Evolutionary conservation across 2,113 vertebrate species (phyloP), one percentile per base, ranked within the genome.

Genomic region (Rhegmatorhina hoffmannsi): DNA sequence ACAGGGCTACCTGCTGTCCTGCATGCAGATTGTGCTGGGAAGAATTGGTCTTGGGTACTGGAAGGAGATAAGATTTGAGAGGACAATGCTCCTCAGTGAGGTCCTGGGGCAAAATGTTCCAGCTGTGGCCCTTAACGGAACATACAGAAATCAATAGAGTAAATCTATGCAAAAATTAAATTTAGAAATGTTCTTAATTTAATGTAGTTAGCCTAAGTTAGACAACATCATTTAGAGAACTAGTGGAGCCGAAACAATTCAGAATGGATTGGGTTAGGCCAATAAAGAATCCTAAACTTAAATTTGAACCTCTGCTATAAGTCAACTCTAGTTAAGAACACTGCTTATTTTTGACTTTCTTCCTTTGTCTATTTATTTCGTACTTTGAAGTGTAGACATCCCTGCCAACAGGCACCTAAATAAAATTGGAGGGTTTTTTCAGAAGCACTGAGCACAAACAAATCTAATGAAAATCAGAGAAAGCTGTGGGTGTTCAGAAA

Each of bases 401-500:
- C 26, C 26, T 94, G 91, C 84, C 90, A 94, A 92, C 28, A 84
- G 62, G 73, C 87, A 94, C 87, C 94, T 92, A 95, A 95, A 89
- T 86, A 91, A 92, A 95, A 95, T 89, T 3, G 20, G 50, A 87
- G 18, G 33, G 59, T 58, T 74, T 93, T 95, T 92, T 94, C 87
- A 77, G 91, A 92, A 93, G 60, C 70, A 47, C 79, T 87, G 87
- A 92, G 68, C 59, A 90, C 68, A 88, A 94, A 84, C 50, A 93
- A 88, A 86, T 80, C 67, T 95, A 92, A 96, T 96, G 82, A 93
- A 92, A 96, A 93, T 93, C 87, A 95, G 82, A 83, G 88, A 91
- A 92, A 95, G 38, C 75, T 67, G 84, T 94, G 93, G 82, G 84
- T 85, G 66, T 94, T 93, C 90, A 94, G 75, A 94, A 94, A 80